Percentiles rank a stretch among this genome's conserved stretches.
Evolutionary conservation across 2,113 vertebrate species (phyloP).

Genomic region (Zosterops borbonicus): DNA sequence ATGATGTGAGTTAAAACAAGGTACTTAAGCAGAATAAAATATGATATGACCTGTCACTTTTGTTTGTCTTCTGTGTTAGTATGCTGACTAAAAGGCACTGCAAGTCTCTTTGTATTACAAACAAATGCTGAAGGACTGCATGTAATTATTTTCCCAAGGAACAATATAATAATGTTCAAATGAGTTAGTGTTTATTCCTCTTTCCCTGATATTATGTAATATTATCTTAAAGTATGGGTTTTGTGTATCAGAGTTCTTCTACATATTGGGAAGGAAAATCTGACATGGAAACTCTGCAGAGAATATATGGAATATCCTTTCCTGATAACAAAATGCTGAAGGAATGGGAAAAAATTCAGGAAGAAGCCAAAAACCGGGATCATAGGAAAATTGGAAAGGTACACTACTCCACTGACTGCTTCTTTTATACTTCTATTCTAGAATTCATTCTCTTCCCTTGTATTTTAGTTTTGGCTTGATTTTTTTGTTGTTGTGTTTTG

Average conservation of each 20-base stretch:
- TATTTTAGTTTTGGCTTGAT: neutral
- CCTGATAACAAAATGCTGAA: constrained; percentile 78
- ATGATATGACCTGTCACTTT: neutral
- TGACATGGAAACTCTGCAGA: constrained; percentile 78
- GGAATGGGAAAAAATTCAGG: constrained; percentile 76
- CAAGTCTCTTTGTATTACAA: neutral
- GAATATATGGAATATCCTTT: constrained; percentile 81
- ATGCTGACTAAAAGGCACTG: neutral
- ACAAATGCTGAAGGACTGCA: neutral
- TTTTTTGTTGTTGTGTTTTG: neutral
- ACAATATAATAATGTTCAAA: neutral
- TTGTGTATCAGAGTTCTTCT: constrained; percentile 73
- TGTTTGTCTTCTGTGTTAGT: neutral
- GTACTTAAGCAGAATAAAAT: neutral
- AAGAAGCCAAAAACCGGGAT: constrained; percentile 76
- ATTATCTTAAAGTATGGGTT: neutral
- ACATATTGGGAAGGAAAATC: constrained; percentile 79
- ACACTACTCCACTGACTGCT: neutral
- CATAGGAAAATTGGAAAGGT: constrained; percentile 82
- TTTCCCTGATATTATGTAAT: neutral
- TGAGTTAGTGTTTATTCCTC: neutral
- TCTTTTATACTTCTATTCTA: neutral
- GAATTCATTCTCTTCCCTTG: neutral
- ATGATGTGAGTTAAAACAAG: neutral
- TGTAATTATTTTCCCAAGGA: neutral